Percentiles rank a stretch among this genome's conserved stretches.
Evolutionary conservation across 1,140 invertebrate genomes (phyloP).

Genomic region (Nephotettix cincticeps): DNA sequence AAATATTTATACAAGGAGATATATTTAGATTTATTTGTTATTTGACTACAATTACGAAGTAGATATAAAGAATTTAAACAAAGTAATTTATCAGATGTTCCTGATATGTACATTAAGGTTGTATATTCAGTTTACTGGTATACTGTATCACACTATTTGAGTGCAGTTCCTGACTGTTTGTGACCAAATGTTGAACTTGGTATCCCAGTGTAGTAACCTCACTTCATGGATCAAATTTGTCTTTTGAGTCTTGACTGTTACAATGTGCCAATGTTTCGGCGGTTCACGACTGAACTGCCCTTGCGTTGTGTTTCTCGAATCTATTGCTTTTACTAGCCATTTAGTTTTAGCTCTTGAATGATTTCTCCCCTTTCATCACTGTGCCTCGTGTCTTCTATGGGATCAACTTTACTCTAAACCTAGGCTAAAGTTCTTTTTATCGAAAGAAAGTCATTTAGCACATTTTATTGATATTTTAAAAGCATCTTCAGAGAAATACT

Average conservation of each 20-base stretch:
- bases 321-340: background rate
- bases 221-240: background rate
- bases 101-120: background rate
- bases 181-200: background rate
- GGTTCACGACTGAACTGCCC: background rate
- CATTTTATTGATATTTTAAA: constrained; percentile 21
- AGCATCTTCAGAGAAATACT: constrained; percentile 12
- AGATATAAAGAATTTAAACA: too few species aligned
- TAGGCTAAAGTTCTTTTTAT: constrained; percentile 19
- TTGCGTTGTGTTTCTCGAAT: background rate
- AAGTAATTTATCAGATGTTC: background rate
- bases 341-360: constrained; percentile 2
- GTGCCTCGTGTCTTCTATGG: constrained; percentile 24
- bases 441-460: constrained; percentile 7
- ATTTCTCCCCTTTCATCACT: constrained; percentile 16
- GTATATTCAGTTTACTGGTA: background rate
- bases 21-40: too few species aligned
- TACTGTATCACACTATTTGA: background rate
- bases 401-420: constrained; percentile 28
- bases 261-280: background rate
- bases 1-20: too few species aligned
- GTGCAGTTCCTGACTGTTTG: background rate
- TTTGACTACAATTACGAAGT: too few species aligned
- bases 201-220: background rate
- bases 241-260: background rate